Base-by-base conservation (phyloP, 2,113 vertebrate species). In the Malurus elegans region DNA sequence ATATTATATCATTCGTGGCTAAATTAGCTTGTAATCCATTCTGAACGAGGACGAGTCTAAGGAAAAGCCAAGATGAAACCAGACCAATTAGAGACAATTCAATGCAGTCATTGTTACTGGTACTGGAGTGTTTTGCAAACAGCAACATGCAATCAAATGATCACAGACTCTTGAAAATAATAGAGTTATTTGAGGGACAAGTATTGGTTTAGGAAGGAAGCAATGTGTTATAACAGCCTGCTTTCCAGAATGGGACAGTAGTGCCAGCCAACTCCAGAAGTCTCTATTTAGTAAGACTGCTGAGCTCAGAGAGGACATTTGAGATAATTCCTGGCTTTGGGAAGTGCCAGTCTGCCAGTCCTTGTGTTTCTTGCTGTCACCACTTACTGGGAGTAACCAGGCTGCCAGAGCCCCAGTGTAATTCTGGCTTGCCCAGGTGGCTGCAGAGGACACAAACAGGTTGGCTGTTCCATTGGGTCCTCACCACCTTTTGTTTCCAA, bases 201-300 rank as follows among this genome's bases (percentile, higher is more conserved):
- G 50, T 64, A 91, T 48, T 79, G 64, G 72, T 91, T 95, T 82
- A 87, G 86, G 80, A 93, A 96, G 89, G 80, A 96, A 93, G 62
- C 75, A 86, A 19, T 32, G 25, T 91, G 94, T 38, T 95, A 1
- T 7, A 81, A 70, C 38, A 89, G 79, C 34, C 66, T 48, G 79
- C 66, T 88, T 76, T 66, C 87, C 71, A 92, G 38, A 69, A 73
- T 2, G 2, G 40, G 28, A 44, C 38, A 31, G 34, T 1, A 20
- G 36, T 34, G 71, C 71, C 60, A 73, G 87, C 60, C 85, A 83
- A 0, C 56, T 88, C 74, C 80, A 92, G 8, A 48, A 57, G 61
- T 11, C 51, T 47, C 65, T 70, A 7, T 73, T 82, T 78, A 61
- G 25, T 31, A 66, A 32, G 38, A 31, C 23, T 56, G 38, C 60